A percentile compares a stretch with the other conserved stretches of the same genome.
phyloP scores from a whole-genome alignment of 1,140 invertebrate genomes.

The Brachionus sp. region DNA sequence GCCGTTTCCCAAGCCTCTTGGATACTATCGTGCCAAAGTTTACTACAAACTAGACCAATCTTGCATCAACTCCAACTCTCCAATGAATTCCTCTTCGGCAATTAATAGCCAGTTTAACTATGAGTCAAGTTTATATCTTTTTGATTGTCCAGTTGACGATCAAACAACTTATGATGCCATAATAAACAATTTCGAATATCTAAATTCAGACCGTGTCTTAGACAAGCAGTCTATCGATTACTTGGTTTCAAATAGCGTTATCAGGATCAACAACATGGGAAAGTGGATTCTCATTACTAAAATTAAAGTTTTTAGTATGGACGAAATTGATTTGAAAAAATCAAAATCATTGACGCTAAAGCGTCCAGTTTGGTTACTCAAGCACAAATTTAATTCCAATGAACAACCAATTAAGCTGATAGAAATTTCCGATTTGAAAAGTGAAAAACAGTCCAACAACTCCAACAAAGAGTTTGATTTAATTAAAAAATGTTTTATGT shows the following conservation, averaged over 20 bases:
- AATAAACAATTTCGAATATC: slow-evolving; percentile 32
- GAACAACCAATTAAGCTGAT: neutral
- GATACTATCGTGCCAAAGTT: slow-evolving; percentile 24
- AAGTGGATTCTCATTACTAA: slow-evolving; percentile 40
- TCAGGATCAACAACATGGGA: neutral
- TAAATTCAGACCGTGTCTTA: slow-evolving; percentile 24
- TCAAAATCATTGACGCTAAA: neutral
- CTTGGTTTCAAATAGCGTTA: neutral
- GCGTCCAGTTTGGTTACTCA: slow-evolving; percentile 11
- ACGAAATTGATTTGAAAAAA: neutral
- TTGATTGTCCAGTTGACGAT: neutral
- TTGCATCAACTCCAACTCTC: neutral
- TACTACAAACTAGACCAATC: slow-evolving; percentile 21
- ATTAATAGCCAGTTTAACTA: neutral
- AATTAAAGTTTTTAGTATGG: neutral
- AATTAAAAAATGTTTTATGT: neutral
- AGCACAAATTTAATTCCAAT: neutral
- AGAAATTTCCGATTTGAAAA: neutral
- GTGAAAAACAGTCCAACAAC: neutral
- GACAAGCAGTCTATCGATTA: slow-evolving; percentile 21
- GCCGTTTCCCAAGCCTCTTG: neutral
- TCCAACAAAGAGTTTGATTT: neutral
- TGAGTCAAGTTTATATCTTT: slow-evolving; percentile 7
- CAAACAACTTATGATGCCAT: neutral
- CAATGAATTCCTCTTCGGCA: neutral